phyloP scores from a whole-genome alignment of 1,140 invertebrate species.

The Babylonia areolata region DNA sequence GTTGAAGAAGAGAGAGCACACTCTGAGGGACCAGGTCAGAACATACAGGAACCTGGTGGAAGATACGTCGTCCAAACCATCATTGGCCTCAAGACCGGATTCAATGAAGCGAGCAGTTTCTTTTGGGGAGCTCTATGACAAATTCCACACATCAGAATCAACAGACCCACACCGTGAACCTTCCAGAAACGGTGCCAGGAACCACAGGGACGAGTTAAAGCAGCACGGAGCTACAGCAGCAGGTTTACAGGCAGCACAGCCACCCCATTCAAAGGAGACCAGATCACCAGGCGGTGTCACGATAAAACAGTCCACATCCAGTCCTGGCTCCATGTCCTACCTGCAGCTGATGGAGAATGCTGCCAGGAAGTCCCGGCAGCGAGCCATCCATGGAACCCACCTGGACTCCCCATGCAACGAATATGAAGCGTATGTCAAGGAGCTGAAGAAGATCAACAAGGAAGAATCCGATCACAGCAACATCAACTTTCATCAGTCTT shows the following conservation, averaged over 20 bases:
- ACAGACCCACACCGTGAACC: neutral
- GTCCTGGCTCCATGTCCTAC: constrained; percentile 30
- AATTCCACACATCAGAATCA: constrained; percentile 28
- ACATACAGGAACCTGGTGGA: neutral
- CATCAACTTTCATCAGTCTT: constrained; percentile 59
- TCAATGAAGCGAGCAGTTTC: constrained; percentile 36
- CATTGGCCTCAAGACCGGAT: neutral
- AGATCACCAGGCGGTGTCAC: neutral
- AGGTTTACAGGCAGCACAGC: neutral
- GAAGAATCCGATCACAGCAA: constrained; percentile 36
- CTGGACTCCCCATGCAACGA: constrained; percentile 46
- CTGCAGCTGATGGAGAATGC: constrained; percentile 49
- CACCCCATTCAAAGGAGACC: neutral
- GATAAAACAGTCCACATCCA: neutral
- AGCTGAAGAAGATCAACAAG: constrained; percentile 45
- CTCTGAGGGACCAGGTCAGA: constrained; percentile 14
- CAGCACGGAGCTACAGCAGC: neutral
- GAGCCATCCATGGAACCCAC: constrained; percentile 62
- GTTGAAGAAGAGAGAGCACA: constrained; percentile 78
- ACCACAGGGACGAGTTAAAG: neutral
- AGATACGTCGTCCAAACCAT: neutral
- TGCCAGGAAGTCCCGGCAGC: constrained; percentile 33
- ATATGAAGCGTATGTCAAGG: constrained; percentile 69
- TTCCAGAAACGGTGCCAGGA: neutral
- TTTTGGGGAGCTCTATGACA: constrained; percentile 36